Conservation (phyloP, 2,797 vertebrate species). For the Anguilla obscura region DNA sequence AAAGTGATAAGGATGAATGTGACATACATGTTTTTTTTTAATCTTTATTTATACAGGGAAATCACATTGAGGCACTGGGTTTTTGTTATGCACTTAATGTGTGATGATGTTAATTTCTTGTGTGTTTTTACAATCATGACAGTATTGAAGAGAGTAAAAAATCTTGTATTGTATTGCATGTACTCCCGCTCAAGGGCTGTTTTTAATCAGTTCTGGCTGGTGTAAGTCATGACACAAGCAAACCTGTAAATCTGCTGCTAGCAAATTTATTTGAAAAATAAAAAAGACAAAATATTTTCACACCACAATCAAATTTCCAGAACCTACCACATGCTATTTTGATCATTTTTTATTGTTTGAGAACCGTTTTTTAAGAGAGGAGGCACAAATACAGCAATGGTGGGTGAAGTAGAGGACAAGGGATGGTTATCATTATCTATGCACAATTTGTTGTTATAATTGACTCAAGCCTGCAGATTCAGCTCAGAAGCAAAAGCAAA, state of each 20-base stretch:
- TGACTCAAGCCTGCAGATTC: not conserved
- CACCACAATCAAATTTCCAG: not conserved
- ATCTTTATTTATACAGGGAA: too few species aligned
- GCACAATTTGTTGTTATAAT: not conserved
- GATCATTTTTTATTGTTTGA: not conserved
- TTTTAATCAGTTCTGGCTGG: not conserved
- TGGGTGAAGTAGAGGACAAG: not conserved
- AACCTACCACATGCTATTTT: not conserved
- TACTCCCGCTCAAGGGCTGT: not conserved
- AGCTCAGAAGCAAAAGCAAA: not conserved
- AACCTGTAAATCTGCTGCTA: not conserved
- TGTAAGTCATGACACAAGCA: not conserved
- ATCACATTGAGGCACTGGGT: too few species aligned
- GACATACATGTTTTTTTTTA: not conserved
- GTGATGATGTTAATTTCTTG: not conserved
- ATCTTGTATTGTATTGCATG: not conserved
- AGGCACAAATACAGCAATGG: not conserved
- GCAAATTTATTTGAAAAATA: not conserved
- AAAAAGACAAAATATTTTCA: not conserved
- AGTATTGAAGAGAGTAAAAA: not conserved
- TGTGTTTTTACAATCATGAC: not conserved
- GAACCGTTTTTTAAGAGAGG: not conserved
- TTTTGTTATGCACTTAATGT: constrained; percentile 35
- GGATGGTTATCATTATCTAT: not conserved
- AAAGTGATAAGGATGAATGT: not conserved